Evolutionary conservation across 2,113 vertebrate species (phyloP), one percentile per base, ranked within the genome.

Genomic region (Xiphias gladius): DNA sequence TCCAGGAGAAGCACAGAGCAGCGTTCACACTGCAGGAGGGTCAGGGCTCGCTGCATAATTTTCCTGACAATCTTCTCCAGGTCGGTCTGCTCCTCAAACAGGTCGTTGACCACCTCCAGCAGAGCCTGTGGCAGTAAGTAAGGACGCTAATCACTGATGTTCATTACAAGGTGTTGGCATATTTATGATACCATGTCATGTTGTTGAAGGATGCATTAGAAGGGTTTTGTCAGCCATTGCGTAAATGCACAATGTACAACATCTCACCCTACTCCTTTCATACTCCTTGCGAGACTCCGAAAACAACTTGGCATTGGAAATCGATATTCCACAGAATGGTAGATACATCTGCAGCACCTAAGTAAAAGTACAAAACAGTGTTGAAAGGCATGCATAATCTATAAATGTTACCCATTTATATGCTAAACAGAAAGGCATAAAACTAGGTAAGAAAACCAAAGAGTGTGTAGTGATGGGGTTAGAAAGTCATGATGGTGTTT

Each of bases 1-100:
- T 96, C 95, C 4, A 96, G 92, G 58, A 96, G 94, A 24, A 96
- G 95, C 76, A 96, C 96, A 2, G 96, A 96, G 90, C 96, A 96
- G 82, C 95, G 94, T 67, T 96, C 95, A 82, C 95, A 96, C 86
- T 95, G 95, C 63, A 96, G 86, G 16, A 96, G 91, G 2, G 94
- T 96, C 68, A 96, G 78, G 0, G 95, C 95, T 79, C 95, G 85
- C 85, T 96, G 95, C 95, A 96, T 96, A 84, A 96, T 96, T 94
- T 96, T 96, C 89, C 94, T 92, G 20, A 96, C 95, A 8, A 96
- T 95, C 91, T 96, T 96, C 92, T 96, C 95, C 91, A 96, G 86
- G 86, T 96, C 94, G 0, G 95, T 96, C 86, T 96, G 95, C 85
- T 96, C 95, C 79, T 96, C 95, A 86, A 96, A 96, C 86, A 96